Conservation (phyloP, 2,888 invertebrate genomes). For the Cephus rjabovi region DNA sequence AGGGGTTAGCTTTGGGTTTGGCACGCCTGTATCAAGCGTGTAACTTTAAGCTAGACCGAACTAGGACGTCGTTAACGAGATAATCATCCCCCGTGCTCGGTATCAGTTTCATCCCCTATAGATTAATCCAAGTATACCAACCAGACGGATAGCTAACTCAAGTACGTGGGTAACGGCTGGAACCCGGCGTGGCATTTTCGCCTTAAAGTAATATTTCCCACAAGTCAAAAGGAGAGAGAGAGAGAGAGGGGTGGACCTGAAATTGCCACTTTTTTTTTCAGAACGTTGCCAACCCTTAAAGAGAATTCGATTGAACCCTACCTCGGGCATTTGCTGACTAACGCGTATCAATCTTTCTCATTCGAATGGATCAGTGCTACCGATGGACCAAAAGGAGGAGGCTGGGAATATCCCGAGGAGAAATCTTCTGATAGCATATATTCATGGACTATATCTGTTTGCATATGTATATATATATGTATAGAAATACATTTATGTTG, state of each 20-base stretch:
- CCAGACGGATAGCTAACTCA: not conserved
- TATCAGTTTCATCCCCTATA: conserved; percentile 1
- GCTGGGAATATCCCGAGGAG: not conserved
- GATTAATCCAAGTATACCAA: not conserved
- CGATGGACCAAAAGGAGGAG: not conserved
- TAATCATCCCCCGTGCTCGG: not conserved
- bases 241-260: no score
- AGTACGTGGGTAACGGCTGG: not conserved
- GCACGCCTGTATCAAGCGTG: not conserved
- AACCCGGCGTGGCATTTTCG: not conserved
- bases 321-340: not conserved
- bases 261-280: not conserved
- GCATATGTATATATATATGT: not conserved
- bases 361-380: not conserved
- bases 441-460: no score
- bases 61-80: conserved; percentile 12
- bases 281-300: not conserved
- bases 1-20: not conserved
- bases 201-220: not conserved
- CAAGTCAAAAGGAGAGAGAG: not conserved
- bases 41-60: not conserved
- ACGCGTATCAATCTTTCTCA: not conserved
- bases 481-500: not conserved
- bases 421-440: not conserved
- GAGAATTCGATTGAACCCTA: not conserved